Base-by-base conservation (phyloP, 2,113 vertebrate species). In the Poeciliopsis retropinna region DNA sequence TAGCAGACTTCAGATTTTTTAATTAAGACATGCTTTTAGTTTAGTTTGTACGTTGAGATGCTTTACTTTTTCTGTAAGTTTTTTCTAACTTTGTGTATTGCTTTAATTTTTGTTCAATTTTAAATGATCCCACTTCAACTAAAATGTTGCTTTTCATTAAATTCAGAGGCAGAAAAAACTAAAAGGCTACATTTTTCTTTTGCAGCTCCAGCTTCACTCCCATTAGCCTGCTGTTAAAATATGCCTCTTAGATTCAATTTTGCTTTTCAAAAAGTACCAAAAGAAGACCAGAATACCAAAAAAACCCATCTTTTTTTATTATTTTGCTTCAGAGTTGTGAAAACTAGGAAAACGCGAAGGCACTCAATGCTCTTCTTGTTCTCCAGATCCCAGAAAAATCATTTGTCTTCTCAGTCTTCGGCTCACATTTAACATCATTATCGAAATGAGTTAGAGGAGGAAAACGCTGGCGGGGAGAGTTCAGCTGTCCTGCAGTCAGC, bases 371-470 rank as follows among this genome's bases (percentile, higher is more conserved):
- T 7, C 51, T 57, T 25, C 17, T 2, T n/a, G 51, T 57, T 57
- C 25, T 25, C 19, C 25, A 57, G 51, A 57, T n/a, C 25, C 22
- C 10, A 25, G 51, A n/a, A 47, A 73, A 62, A 63, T 6, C 60
- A 47, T 73, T 27, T 64, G 17, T 70, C 22, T 64, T 37, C 32
- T 76, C 64, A 10, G 66, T 70, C 25, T 19, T 71, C 72, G 29
- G 54, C 54, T 69, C 68, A 73, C 67, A 32, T 76, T 66, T 64
- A 81, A 70, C 3, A 28, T 69, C 66, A 28, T 76, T 70, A 73
- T 5, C 19, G 37, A 64, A 78, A 73, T 64, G 71, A 74, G 78
- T 37, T 75, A 57, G 0, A 27, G 60, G 60, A 74, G 47, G n/a
- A 17, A n/a, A 44, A 67, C 17, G n/a, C 73, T 70, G 60, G 12